Evolutionary conservation across 2,797 vertebrate species (phyloP), one percentile per base, ranked within the genome.

Genomic region (Coregonus ussuriensis): DNA sequence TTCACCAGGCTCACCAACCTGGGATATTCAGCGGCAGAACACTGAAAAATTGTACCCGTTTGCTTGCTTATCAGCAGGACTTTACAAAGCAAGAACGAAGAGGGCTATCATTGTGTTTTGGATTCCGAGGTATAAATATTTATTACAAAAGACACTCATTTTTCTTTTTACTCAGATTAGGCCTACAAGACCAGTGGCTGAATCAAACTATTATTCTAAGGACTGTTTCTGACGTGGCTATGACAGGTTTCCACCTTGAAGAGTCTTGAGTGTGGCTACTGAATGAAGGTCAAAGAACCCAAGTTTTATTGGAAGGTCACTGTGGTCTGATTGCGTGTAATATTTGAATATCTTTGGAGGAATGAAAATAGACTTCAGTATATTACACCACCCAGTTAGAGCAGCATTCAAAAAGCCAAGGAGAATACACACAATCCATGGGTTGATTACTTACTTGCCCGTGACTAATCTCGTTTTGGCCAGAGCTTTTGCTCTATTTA

Each of bases 221-320:
- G 41, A 47, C 41, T 47, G 41, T 47, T 69, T 68, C 33, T 51
- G 75, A 78, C 21, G 62, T 21, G 1, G 5, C 77, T 54, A 66
- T 65, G 74, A 66, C 16, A 70, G 71, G 31, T n/a, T 71, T 31
- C 29, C 59, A 65, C 74, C 74, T 52, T 54, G 69, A 78, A 77
- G 72, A 47, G 25, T 35, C 31, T 18, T 6, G 33, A 16, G 67
- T 71, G 9, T 35, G 67, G 21, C 67, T 1, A 79, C 79, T 59
- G 73, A 77, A 2, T 69, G 25, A 62, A 52, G 29, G 14, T 75
- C 74, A 67, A 33, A 18, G 56, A 59, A 6, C 6, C 5, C 1
- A 21, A 6, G n/a, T 21, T 18, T 59, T 59, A 59, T 59, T 59
- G 56, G 56, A 59, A 59, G 18, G 16, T 59, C 6, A 21, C 56